phyloP scores from a whole-genome alignment of 2,888 invertebrate genomes.

The Allacma fusca region DNA sequence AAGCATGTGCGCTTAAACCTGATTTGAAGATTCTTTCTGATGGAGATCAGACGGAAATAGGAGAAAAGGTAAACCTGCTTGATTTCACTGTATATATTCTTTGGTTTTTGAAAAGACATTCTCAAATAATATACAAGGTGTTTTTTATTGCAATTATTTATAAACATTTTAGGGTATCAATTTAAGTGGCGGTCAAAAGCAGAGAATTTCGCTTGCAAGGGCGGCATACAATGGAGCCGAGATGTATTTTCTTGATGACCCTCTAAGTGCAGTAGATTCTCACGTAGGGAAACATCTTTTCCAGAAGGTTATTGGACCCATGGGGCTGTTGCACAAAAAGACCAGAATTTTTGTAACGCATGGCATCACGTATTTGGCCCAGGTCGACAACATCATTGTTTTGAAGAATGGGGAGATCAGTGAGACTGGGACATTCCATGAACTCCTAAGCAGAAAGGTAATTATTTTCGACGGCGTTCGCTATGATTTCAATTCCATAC shows the following conservation, averaged over 20 bases:
- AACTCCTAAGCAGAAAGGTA: constrained; percentile 80
- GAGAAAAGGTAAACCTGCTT: constrained; percentile 85
- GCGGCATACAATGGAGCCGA: constrained; percentile 66
- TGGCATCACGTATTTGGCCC: constrained; percentile 88
- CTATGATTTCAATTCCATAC: no score
- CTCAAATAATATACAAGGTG: no score
- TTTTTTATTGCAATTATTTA: no score
- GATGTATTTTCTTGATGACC: constrained; percentile 70
- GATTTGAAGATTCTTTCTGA: constrained; percentile 93
- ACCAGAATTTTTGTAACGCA: constrained; percentile 95
- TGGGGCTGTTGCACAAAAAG: constrained; percentile 72
- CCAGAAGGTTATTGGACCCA: constrained; percentile 81
- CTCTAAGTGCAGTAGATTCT: constrained; percentile 68
- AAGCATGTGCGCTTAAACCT: constrained; percentile 87
- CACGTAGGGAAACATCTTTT: constrained; percentile 99
- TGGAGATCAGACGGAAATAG: constrained; percentile 98
- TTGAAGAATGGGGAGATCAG: constrained; percentile 85
- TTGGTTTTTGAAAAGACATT: no score
- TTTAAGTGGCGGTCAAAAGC: constrained; percentile 76
- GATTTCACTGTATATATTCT: no score
- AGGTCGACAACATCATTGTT: constrained; percentile 89
- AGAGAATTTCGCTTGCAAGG: constrained; percentile 77
- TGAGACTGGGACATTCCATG: constrained; percentile 88
- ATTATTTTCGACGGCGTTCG: no score
- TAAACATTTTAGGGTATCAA: constrained; percentile 74